These are phyloP conservation scores for Epinotia demarniana DNA, from an alignment of 2,888 invertebrate genomes.

Conservation along the genomic window DNA sequence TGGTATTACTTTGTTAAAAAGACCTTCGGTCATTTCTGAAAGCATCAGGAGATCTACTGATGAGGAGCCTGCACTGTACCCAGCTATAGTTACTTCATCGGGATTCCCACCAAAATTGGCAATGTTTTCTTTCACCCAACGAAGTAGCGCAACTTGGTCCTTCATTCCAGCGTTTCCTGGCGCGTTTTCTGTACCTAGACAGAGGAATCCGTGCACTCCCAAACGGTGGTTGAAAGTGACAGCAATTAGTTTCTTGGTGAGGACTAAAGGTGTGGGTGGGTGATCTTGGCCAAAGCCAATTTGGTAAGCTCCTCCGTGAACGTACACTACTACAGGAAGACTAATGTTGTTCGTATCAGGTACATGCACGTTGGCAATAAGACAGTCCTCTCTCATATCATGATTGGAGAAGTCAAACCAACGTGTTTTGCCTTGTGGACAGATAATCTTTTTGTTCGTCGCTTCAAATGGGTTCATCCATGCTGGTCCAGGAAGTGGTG, in stretches of 20 bases:
- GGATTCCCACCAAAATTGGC: background rate
- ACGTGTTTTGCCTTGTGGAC: conserved; percentile 3
- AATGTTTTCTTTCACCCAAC: conserved; percentile 11
- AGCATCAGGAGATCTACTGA: conserved; percentile 16
- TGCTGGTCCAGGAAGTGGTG: conserved; percentile 1
- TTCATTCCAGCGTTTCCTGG: conserved; percentile 48
- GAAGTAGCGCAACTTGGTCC: conserved; percentile 45
- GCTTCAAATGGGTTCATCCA: conserved; percentile 25
- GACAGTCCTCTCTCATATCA: conserved; percentile 33
- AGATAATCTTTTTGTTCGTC: conserved; percentile 1
- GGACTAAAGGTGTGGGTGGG: conserved; percentile 13
- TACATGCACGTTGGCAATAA: conserved; percentile 30
- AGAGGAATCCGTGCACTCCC: conserved; percentile 42
- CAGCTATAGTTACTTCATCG: background rate
- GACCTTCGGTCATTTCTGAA: conserved; percentile 35
- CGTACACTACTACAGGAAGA: conserved; percentile 39
- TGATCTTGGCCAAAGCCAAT: conserved; percentile 26
- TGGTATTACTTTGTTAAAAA: conserved; percentile 45
- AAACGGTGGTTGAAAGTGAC: conserved; percentile 34
- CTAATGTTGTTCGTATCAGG: conserved; percentile 40
- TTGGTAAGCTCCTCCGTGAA: conserved; percentile 36
- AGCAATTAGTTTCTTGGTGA: conserved; percentile 38
- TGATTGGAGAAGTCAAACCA: background rate
- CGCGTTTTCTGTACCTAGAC: conserved; percentile 45
- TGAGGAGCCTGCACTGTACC: background rate